Evolutionary conservation across 2,888 invertebrate species (phyloP).

Genomic region (Nowickia ferox): DNA sequence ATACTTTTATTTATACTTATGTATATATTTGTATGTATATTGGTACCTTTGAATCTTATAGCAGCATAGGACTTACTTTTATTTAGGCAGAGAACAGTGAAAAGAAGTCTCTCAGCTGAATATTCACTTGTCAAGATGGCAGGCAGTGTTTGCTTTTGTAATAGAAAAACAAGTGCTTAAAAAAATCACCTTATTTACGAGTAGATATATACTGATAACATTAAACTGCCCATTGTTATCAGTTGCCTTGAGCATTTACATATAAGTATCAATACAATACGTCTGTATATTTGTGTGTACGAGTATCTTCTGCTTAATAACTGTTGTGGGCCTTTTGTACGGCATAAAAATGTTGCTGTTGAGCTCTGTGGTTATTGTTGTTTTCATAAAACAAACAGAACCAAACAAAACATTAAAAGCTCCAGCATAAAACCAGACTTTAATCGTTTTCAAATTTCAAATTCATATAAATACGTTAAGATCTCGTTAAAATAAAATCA

Average conservation of each 20-base stretch:
- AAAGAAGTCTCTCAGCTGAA: too few species aligned
- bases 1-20: too few species aligned
- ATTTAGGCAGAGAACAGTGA: too few species aligned
- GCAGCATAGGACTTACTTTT: too few species aligned
- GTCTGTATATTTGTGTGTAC: neutral
- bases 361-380: slow-evolving; percentile 11
- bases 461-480: slow-evolving; percentile 66
- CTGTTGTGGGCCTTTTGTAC: neutral
- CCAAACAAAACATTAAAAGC: slow-evolving; percentile 23
- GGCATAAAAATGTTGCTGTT: neutral
- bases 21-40: too few species aligned
- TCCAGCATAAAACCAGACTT: slow-evolving; percentile 12
- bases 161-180: neutral
- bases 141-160: neutral
- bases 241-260: slow-evolving; percentile 10
- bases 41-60: neutral
- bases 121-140: neutral
- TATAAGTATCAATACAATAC: too few species aligned
- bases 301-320: neutral
- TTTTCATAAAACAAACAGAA: neutral
- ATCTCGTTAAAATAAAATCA: slow-evolving; percentile 37
- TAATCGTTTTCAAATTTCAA: slow-evolving; percentile 24
- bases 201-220: slow-evolving; percentile 1
- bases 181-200: neutral
- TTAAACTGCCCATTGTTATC: neutral